Base-by-base conservation (phyloP, 2,888 invertebrate species). In the Chouioia cunea region DNA sequence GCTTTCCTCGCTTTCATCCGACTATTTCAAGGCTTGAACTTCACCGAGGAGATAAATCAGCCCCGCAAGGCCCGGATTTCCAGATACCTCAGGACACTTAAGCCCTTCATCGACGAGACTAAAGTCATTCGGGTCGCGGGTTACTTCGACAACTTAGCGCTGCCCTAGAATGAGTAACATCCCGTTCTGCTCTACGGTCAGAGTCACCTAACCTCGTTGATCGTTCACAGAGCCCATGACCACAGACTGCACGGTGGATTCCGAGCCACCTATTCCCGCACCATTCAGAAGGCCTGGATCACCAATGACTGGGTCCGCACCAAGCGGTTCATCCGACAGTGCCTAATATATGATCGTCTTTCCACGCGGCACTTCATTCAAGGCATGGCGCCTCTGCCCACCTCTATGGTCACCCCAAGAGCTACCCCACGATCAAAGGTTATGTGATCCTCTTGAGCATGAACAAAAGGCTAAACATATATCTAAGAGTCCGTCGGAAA, bases 331-430 rank as follows among this genome's bases (percentile, higher is more conserved):
- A 12, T 74, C 12, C 56, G 36, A 0, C 4, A 36, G 10, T 74
- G 74, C n/a, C n/a, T 20, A 2, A 6, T 2, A 2, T 54, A 27
- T n/a, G 54, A 8, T 8, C 27, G 48, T 0, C 8, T 0, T 0
- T 50, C 58, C 0, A 65, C 73, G 0, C n/a, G 14, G 0, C 20
- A 47, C 1, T 14, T 18, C 0, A 8, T 27, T 4, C 60, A 59
- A 1, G 8, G 44, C 4, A 74, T 76, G 71, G 73, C 54, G 0
- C 18, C 67, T 8, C 44, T 76, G 2, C 76, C 73, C 0, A 16
- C 27, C 0, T 10, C 27, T 12, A 52, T 73, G 6, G 50, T 70
- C 18, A 58, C 64, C 0, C 16, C 50, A n/a, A n/a, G n/a, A n/a
- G n/a, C n/a, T n/a, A n/a, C n/a, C n/a, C n/a, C n/a, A n/a, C n/a